Conservation (phyloP, 2,888 invertebrate species). For the Monoplex corrugatus region DNA sequence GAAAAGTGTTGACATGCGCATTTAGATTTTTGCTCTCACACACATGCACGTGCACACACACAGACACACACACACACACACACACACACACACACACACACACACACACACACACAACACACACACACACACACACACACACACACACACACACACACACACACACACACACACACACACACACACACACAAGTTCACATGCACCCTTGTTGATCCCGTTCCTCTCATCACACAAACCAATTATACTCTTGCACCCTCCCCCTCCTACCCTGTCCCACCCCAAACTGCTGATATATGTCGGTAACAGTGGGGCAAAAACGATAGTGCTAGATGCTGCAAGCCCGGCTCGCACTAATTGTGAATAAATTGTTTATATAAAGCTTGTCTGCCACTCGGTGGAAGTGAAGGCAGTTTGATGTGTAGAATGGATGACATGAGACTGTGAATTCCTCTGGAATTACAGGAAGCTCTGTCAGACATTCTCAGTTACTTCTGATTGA, state of each 20-base stretch:
- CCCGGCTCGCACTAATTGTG: background rate
- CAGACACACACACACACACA: background rate
- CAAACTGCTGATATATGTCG: background rate
- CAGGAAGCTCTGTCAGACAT: too few relatives aligned
- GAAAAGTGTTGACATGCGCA: too few relatives aligned
- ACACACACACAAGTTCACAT: background rate
- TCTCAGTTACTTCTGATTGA: too few relatives aligned
- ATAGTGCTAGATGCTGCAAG: slow-evolving; percentile 25
- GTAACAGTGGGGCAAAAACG: background rate
- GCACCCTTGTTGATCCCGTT: background rate
- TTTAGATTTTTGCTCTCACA: background rate
- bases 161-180: slow-evolving; percentile 5
- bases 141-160: background rate
- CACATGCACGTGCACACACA: background rate
- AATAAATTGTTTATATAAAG: too few relatives aligned
- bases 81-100: background rate
- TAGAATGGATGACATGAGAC: too few relatives aligned
- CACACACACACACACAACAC: slow-evolving; percentile 14
- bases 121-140: background rate
- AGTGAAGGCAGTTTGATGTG: too few relatives aligned
- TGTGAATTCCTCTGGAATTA: too few relatives aligned
- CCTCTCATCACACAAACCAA: background rate
- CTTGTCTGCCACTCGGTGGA: too few relatives aligned
- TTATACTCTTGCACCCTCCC: background rate
- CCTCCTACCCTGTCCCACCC: background rate